These are phyloP conservation scores for Cataglyphis albicans DNA, from an alignment of 2,888 invertebrate species.

Conservation along the genomic window DNA sequence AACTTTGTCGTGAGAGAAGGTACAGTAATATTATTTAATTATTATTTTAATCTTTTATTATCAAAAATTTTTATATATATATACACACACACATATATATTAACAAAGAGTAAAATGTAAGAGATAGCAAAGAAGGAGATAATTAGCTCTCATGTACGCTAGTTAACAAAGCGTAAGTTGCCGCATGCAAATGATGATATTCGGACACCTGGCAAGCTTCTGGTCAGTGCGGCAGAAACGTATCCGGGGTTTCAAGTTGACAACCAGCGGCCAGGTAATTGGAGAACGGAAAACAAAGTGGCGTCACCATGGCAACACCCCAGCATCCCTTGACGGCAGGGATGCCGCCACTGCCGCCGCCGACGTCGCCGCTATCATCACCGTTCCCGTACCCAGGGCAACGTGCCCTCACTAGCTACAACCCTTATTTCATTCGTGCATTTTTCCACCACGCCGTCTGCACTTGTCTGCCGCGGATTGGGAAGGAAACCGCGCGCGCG, in stretches of 20 bases:
- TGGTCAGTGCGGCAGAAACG: constrained; percentile 54
- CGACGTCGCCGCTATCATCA: constrained; percentile 11
- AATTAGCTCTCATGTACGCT: neutral
- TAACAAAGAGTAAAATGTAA: too few species aligned
- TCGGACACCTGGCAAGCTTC: neutral
- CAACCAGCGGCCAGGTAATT: constrained; percentile 79
- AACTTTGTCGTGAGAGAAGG: neutral
- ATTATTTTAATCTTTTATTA: neutral
- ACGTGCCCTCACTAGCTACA: constrained; percentile 64
- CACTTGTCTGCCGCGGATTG: neutral
- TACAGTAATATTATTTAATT: neutral
- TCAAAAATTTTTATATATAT: neutral
- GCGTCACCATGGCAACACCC: constrained; percentile 80
- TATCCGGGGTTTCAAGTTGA: constrained; percentile 75
- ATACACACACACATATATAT: too few species aligned
- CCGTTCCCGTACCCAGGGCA: constrained; percentile 47
- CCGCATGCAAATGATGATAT: neutral
- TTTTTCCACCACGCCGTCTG: constrained; percentile 52
- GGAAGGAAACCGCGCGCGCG: constrained; percentile 14
- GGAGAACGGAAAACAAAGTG: constrained; percentile 80
- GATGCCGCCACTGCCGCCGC: constrained; percentile 5
- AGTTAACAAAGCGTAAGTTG: neutral
- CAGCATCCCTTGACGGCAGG: constrained; percentile 70
- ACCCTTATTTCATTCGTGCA: constrained; percentile 61
- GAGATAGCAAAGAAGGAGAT: neutral